These are phyloP conservation scores for Mandrillus leucophaeus DNA, from an alignment of 2,113 vertebrate species.

Conservation along the genomic window DNA sequence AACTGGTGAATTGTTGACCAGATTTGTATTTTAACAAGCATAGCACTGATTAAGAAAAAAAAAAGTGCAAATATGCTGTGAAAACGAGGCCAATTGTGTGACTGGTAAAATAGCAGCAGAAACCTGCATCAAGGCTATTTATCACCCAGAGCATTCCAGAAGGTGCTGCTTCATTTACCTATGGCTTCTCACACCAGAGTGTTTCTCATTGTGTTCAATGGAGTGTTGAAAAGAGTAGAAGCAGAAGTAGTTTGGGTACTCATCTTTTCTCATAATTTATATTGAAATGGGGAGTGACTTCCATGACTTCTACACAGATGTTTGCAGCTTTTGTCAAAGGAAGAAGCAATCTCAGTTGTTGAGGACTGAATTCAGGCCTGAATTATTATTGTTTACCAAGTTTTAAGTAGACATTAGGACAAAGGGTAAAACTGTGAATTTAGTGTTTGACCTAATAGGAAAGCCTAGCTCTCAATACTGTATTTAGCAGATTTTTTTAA, in stretches of 20 bases:
- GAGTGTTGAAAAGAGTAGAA: not conserved
- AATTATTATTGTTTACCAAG: not conserved
- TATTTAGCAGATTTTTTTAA: not conserved
- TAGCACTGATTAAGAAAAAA: not conserved
- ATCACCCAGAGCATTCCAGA: not conserved
- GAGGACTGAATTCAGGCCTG: not conserved
- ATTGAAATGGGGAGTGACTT: not conserved
- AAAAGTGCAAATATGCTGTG: not conserved
- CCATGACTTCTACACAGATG: not conserved
- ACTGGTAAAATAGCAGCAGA: not conserved
- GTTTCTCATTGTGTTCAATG: not conserved
- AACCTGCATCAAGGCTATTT: not conserved
- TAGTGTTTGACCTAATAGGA: not conserved
- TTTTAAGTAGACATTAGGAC: not conserved
- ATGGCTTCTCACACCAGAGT: fast-evolving
- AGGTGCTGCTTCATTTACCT: not conserved
- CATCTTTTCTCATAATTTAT: not conserved
- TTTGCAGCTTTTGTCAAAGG: not conserved
- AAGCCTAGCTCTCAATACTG: not conserved
- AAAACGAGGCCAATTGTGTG: not conserved
- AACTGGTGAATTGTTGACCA: not conserved
- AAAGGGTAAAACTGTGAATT: not conserved
- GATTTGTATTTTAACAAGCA: not conserved
- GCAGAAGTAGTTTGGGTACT: not conserved
- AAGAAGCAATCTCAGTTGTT: not conserved